A percentile compares a stretch with the other conserved stretches of the same genome.
Conservation (phyloP, 2,113 vertebrate species). For the Blennius ocellaris region DNA sequence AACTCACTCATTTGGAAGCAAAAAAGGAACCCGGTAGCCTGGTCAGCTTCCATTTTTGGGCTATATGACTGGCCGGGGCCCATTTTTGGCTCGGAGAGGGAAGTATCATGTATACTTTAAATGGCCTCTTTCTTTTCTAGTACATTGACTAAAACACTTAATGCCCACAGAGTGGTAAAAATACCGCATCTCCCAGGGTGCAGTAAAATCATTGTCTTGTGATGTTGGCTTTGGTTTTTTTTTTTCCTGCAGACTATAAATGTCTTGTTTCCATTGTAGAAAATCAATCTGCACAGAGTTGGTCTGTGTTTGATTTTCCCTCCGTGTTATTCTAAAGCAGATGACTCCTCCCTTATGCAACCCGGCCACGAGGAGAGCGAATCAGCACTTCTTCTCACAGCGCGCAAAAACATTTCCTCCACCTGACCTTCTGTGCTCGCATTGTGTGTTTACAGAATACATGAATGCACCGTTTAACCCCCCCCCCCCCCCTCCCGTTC, state of each 20-base stretch:
- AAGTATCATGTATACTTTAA: conserved; percentile 47
- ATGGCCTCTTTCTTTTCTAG: conserved; percentile 45
- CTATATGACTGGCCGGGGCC: conserved; percentile 19
- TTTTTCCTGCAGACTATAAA: conserved; percentile 56
- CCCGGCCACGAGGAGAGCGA: conserved; percentile 35
- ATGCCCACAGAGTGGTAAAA: conserved; percentile 69
- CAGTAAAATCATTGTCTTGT: conserved; percentile 61
- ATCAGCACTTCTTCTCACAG: conserved; percentile 45
- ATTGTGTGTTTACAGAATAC: conserved; percentile 37
- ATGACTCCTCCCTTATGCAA: conserved; percentile 70
- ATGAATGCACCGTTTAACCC: conserved; percentile 33
- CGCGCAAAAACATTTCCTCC: conserved; percentile 21
- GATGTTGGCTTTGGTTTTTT: conserved; percentile 51
- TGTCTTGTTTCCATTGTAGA: conserved; percentile 55
- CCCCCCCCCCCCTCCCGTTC: no score
- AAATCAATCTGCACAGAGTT: conserved; percentile 61
- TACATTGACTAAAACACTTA: conserved; percentile 56
- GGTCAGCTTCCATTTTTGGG: conserved; percentile 49
- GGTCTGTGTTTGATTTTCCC: conserved; percentile 50
- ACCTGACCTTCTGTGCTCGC: conserved; percentile 57
- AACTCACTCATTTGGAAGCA: conserved; percentile 42
- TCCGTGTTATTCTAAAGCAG: conserved; percentile 63
- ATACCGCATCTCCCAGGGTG: conserved; percentile 58
- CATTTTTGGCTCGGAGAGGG: conserved; percentile 44
- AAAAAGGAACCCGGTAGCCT: conserved; percentile 32